Base-by-base conservation (phyloP, 2,113 vertebrate species). In the Callopanchax toddi region DNA sequence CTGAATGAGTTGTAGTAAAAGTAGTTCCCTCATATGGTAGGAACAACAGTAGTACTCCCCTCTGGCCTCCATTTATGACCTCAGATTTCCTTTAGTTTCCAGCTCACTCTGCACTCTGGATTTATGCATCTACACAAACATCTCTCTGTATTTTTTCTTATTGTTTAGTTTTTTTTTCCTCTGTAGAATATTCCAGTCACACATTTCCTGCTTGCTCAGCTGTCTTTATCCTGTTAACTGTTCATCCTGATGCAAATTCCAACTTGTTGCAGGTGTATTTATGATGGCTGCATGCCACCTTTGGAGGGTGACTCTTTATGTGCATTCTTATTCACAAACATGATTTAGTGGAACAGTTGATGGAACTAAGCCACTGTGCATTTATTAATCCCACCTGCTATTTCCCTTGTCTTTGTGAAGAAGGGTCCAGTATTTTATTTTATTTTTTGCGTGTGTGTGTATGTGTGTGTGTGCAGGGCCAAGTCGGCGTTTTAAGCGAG, bases 401-500 rank as follows among this genome's bases (percentile, higher is more conserved):
- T 49, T 40, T 18, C 9, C n/a, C 23, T 17, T n/a, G n/a, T n/a
- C n/a, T n/a, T n/a, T n/a, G n/a, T n/a, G 21, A 59, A 11, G 6
- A 10, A 11, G 17, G 16, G 1, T 6, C 8, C 10, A 3, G 8
- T 40, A 4, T 40, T 5, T 44, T 44, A n/a, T 43, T 43, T 43
- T 43, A 36, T 18, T 42, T 3, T 6, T 15, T 23, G 12, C 12
- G 21, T 8, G 1, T 17, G 46, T 49, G 46, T 40, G 8, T 42
- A 8, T 3, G 2, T n/a, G n/a, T n/a, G 15, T 26, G 11, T 48
- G 37, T 67, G 46, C 74, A 99, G 97, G 97, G 91, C 97, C 96
- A 26, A 98, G 97, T 84, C 96, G 97, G 74, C 95, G 97, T 77
- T 99, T 99, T 84, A 99, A 99, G 92, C 94, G 97, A 84, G 97